Percentiles rank a stretch among this genome's conserved stretches.
Conservation (phyloP, 64 coral and sea anemone species). For the Montipora efflorescens region DNA sequence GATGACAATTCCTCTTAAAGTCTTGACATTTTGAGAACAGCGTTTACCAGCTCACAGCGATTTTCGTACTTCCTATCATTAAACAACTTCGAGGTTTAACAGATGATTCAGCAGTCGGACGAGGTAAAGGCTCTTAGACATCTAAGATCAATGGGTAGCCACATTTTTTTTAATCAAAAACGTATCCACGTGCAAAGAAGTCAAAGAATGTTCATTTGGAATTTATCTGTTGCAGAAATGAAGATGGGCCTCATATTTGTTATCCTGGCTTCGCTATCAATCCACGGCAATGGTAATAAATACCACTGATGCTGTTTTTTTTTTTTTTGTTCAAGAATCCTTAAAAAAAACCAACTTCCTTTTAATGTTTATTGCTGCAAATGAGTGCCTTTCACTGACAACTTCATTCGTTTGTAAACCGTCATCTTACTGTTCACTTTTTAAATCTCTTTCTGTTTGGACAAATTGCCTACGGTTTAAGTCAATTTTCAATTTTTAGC, state of each 20-base stretch:
- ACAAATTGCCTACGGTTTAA: no score
- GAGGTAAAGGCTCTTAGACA: no score
- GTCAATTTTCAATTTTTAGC: no score
- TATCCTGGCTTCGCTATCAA: background rate
- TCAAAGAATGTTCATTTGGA: background rate
- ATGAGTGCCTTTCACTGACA: no score
- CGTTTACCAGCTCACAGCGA: background rate
- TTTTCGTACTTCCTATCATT: background rate
- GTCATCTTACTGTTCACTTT: no score
- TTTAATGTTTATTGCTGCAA: no score
- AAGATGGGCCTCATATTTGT: background rate
- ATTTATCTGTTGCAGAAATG: background rate
- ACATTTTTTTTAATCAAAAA: background rate
- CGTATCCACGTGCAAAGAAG: background rate
- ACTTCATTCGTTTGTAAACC: no score
- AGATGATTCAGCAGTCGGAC: background rate
- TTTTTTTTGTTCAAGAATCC: no score
- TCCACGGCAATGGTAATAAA: background rate
- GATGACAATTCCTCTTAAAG: background rate
- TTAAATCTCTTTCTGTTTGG: no score
- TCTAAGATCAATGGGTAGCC: no score
- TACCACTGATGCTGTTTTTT: background rate
- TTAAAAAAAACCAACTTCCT: no score
- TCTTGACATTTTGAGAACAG: background rate
- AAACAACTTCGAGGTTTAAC: background rate